Conservation (phyloP, 2,797 vertebrate genomes). For the Chromobotia macracanthus region DNA sequence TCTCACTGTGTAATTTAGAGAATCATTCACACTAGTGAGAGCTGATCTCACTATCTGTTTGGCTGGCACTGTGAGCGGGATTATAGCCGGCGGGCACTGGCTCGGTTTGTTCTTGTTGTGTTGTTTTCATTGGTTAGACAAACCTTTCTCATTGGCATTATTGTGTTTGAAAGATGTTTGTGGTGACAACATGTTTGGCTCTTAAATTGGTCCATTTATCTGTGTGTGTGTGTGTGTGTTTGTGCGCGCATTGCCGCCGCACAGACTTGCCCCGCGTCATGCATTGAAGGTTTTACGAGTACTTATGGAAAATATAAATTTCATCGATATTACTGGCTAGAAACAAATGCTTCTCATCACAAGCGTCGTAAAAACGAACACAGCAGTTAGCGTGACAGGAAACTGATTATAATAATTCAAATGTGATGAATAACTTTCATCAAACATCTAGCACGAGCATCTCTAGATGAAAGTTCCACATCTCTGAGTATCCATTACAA, state of each 20-base stretch:
- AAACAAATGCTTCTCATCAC: slow-evolving; percentile 87
- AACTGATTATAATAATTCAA: slow-evolving; percentile 97
- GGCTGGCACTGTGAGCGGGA: slow-evolving; percentile 37
- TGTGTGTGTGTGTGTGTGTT: slow-evolving; percentile 50
- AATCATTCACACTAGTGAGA: slow-evolving; percentile 52
- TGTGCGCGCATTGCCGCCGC: neutral
- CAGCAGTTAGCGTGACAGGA: slow-evolving; percentile 90
- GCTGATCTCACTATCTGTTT: slow-evolving; percentile 45
- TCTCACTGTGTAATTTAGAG: slow-evolving; percentile 57
- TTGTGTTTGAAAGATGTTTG: slow-evolving; percentile 68
- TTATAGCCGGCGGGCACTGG: slow-evolving; percentile 29
- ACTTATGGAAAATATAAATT: slow-evolving; percentile 82
- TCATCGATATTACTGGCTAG: slow-evolving; percentile 75
- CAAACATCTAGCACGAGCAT: slow-evolving; percentile 74
- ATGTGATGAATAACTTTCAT: slow-evolving; percentile 97
- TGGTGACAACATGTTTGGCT: slow-evolving; percentile 57
- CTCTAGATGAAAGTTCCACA: slow-evolving; percentile 65
- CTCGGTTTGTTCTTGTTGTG: slow-evolving; percentile 44
- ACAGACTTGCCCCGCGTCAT: slow-evolving; percentile 85
- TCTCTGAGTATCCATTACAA: slow-evolving; percentile 64
- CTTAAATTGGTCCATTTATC: slow-evolving; percentile 71
- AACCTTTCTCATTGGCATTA: slow-evolving; percentile 59
- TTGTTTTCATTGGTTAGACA: slow-evolving; percentile 51
- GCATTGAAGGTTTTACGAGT: slow-evolving; percentile 84
- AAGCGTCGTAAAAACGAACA: slow-evolving; percentile 84